Evolutionary conservation across 2,888 invertebrate species (phyloP).

Genomic region (Hyles lineata): DNA sequence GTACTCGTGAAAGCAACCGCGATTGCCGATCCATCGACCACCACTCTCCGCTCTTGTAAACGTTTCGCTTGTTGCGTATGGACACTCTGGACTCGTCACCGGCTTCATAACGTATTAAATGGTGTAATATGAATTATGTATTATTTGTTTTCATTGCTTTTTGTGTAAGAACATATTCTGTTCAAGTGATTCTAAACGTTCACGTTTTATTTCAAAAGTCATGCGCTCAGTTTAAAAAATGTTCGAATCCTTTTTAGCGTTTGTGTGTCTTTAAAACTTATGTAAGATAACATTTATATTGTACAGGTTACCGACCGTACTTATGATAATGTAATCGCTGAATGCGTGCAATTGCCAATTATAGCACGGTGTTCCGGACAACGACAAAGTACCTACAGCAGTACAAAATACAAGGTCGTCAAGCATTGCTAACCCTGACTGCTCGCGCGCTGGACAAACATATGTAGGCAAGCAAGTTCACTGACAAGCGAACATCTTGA

Average conservation of each 20-base stretch:
- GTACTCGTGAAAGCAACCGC: slow-evolving; percentile 51
- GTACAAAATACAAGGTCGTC: slow-evolving; percentile 44
- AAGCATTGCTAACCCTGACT: slow-evolving; percentile 47
- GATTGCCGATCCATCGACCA: not conserved
- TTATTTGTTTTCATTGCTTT: not conserved
- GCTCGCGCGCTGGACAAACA: slow-evolving; percentile 32
- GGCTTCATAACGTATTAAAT: not conserved
- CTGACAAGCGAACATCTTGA: slow-evolving; percentile 35
- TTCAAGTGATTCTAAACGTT: no score
- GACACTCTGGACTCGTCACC: not conserved
- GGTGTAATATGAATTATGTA: not conserved
- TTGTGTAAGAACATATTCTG: no score
- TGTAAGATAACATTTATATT: slow-evolving; percentile 2
- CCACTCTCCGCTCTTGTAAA: slow-evolving; percentile 1
- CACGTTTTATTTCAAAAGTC: no score
- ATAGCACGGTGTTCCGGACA: slow-evolving; percentile 42
- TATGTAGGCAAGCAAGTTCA: slow-evolving; percentile 35
- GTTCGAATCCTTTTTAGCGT: not conserved
- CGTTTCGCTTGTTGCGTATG: not conserved
- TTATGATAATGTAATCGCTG: slow-evolving; percentile 31
- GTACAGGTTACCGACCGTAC: slow-evolving; percentile 24
- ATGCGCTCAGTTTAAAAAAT: no score
- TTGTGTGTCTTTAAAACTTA: not conserved
- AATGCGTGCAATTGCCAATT: slow-evolving; percentile 38
- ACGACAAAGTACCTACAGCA: slow-evolving; percentile 39